Conservation (phyloP, 2,888 invertebrate species). For the Azorinus chamasolen region DNA sequence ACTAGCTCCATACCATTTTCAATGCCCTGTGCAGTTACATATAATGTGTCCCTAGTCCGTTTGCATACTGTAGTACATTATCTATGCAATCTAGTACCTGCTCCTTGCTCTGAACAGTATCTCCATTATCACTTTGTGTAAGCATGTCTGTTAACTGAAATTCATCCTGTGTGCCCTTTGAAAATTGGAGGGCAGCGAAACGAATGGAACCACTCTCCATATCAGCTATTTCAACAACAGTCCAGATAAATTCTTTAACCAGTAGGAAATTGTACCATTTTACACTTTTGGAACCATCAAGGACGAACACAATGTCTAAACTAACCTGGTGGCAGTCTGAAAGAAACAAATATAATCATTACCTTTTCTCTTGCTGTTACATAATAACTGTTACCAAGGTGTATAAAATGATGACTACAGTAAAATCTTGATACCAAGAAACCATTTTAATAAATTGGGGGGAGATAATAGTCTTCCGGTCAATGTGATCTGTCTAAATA, state of each 20-base stretch:
- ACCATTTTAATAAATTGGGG: no score
- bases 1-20: slow-evolving; percentile 18
- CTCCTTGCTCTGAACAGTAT: slow-evolving; percentile 19
- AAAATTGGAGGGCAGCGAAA: slow-evolving; percentile 35
- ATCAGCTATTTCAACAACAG: slow-evolving; percentile 31
- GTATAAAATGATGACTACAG: no score
- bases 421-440: no score
- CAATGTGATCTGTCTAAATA: no score
- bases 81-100: slow-evolving; percentile 14
- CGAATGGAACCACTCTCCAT: slow-evolving; percentile 27
- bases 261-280: slow-evolving; percentile 17
- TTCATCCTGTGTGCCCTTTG: slow-evolving; percentile 6
- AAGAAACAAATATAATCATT: no score
- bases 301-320: slow-evolving; percentile 46
- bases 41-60: slow-evolving; percentile 25
- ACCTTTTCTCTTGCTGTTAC: no score
- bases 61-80: not conserved
- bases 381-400: no score
- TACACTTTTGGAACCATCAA: slow-evolving; percentile 55
- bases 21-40: slow-evolving; percentile 51
- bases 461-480: no score
- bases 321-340: slow-evolving; percentile 35
- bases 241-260: slow-evolving; percentile 30
- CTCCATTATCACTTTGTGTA: slow-evolving; percentile 13
- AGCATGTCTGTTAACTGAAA: slow-evolving; percentile 30